Evolutionary conservation across 1,140 invertebrate species (phyloP), one percentile per base, ranked within the genome.

Genomic region (Elysia chlorotica): DNA sequence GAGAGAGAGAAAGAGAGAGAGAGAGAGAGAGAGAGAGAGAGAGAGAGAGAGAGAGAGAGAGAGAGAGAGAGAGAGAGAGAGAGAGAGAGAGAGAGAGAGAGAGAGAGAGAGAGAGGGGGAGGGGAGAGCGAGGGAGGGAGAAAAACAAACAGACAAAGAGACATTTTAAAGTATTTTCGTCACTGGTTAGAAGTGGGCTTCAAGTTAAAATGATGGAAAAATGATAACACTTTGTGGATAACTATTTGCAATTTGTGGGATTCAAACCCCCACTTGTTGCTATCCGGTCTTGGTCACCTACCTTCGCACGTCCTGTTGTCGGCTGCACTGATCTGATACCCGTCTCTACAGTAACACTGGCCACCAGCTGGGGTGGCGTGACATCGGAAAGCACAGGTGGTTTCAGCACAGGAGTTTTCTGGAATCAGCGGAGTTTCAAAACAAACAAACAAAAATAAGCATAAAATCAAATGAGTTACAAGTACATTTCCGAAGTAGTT

Each of bases 381-480:
- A 87, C 97, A 99, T 76, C 92, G 93, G 87, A 96, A 92, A 82
- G 95, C 93, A 87, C 97, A 99, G 56, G 92, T 92, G 35, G 98
- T 87, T 21, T 61, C 36, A 30, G 57, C 23, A 33, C 69, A 71
- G 5, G 69, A 71, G 30, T 17, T 63, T 1, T 33, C 69, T 71
- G 59, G n/a, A n/a, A n/a, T n/a, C n/a, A n/a, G n/a, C n/a, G n/a
- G n/a, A n/a, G n/a, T n/a, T n/a, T n/a, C n/a, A n/a, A n/a, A n/a
- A n/a, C n/a, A n/a, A n/a, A n/a, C n/a, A n/a, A n/a, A n/a, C n/a
- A n/a, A n/a, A n/a, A n/a, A n/a, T n/a, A n/a, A n/a, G n/a, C n/a
- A n/a, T n/a, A n/a, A n/a, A n/a, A n/a, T n/a, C n/a, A n/a, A n/a
- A n/a, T n/a, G n/a, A n/a, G n/a, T n/a, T n/a, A n/a, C n/a, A n/a